Evolutionary conservation across 2,797 vertebrate genomes (phyloP).

Genomic region (Dicrostonyx torquatus): DNA sequence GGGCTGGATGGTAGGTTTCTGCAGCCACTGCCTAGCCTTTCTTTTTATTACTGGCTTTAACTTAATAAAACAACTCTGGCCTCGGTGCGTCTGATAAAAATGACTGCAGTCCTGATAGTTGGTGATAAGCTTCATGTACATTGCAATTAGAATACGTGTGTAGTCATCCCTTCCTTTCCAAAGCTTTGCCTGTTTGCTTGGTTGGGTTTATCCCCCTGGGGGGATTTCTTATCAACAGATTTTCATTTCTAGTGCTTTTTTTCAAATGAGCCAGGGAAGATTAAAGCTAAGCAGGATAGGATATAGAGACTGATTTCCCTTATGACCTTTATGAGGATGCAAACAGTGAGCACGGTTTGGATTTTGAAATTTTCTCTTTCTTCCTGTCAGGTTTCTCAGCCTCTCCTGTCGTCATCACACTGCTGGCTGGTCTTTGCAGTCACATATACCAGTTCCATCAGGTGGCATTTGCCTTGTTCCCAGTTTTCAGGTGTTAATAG

Average conservation of each 20-base stretch:
- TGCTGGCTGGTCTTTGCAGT: background rate
- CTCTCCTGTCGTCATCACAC: background rate
- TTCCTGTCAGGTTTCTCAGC: background rate
- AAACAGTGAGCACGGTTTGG: background rate
- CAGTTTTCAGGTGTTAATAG: background rate
- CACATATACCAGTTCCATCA: background rate
- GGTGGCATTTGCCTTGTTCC: background rate
- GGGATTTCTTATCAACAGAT: conserved; percentile 19
- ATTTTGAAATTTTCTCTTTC: conserved; percentile 23
- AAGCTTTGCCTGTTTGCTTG: background rate
- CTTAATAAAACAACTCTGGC: conserved; percentile 22
- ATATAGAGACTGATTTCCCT: conserved; percentile 5
- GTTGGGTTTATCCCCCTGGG: background rate
- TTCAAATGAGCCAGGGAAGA: background rate
- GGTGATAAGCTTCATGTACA: background rate
- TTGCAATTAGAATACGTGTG: conserved; percentile 41
- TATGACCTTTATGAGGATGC: conserved; percentile 20
- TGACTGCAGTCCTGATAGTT: background rate
- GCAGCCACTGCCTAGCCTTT: background rate
- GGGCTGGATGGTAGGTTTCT: background rate
- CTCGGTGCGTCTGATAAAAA: background rate
- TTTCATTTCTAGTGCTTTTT: background rate
- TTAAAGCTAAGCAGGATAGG: conserved; percentile 24
- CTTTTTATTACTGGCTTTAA: conserved; percentile 25
- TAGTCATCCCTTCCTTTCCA: background rate